Evolutionary conservation across 2,113 vertebrate species (phyloP).

Genomic region (Lota lota): DNA sequence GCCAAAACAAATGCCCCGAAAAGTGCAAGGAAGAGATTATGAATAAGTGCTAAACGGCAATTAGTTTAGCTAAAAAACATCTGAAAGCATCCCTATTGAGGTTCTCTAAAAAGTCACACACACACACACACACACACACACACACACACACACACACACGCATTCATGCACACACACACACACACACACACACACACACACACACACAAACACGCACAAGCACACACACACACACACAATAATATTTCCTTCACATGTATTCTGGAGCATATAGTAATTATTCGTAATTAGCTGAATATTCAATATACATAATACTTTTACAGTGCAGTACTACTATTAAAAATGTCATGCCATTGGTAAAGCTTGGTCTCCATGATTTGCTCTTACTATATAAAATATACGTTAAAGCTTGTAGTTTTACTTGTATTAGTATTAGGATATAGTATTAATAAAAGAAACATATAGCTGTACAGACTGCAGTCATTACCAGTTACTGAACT

Average conservation of each 20-base stretch:
- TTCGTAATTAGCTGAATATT: too few species aligned
- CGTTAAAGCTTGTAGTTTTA: not conserved
- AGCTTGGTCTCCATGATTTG: not conserved
- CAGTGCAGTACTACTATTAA: too few species aligned
- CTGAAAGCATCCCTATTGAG: not conserved
- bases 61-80: not conserved
- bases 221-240: not conserved
- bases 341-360: not conserved
- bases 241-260: not conserved
- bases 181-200: not conserved
- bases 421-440: too few species aligned
- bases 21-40: not conserved
- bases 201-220: too few species aligned
- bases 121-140: not conserved
- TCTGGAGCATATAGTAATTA: not conserved
- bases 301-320: too few species aligned
- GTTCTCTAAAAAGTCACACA: not conserved
- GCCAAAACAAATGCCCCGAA: slow-evolving; percentile 51
- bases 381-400: not conserved
- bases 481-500: too few species aligned
- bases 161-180: not conserved
- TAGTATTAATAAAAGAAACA: too few species aligned
- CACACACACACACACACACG: too few species aligned
- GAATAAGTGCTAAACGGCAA: not conserved
- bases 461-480: too few species aligned